Evolutionary conservation across 1,140 invertebrate genomes (phyloP), one percentile per base, ranked within the genome.

Genomic region (Temnothorax nylanderi): DNA sequence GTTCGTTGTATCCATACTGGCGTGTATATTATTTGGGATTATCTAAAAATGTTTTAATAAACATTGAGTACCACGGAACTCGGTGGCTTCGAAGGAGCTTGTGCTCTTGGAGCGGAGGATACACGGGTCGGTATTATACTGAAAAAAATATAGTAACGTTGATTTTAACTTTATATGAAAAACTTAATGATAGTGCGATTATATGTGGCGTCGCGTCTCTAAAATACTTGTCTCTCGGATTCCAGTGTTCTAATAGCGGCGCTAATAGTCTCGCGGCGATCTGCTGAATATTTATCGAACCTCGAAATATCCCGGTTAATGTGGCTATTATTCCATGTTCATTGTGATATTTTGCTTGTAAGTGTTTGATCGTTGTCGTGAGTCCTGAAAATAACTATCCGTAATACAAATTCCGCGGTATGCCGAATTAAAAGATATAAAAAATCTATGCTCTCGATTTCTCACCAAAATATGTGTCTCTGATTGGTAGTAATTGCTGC

Each of bases 321-420:
- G 82, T 71, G 11, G 88, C 67, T 51, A 91, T 91, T 71, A 91
- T 87, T 41, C 86, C 74, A 6, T 90, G 78, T 51, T 89, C 87
- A 51, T 65, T 85, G 56, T 78, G 86, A 67, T 87, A 90, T 47
- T 88, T 88, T 56, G 51, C 37, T 49, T 71, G 87, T 32, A 91
- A 85, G n/a, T 88, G 32, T 49, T 87, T 60, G 4, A 91, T 41
- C 1, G 86, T 80, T 44, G 86, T 71, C 41, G 44, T 69, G 6
- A 91, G 2, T 82, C 67, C 87, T 91, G 32, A 78, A 85, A 71
- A 32, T 51, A 51, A 85, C 3, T 54, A 13, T 54, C 1, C 11
- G 34, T 34, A 54, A 6, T 62, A 62, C 54, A 87, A 4, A n/a
- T 80, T 74, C 26, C 56, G 18, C 13, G 2, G 58, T 75, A 58